A percentile compares a stretch with the other conserved stretches of the same genome.
Evolutionary conservation across 2,888 invertebrate species (phyloP).

Genomic region (Calliopum simillimum): DNA sequence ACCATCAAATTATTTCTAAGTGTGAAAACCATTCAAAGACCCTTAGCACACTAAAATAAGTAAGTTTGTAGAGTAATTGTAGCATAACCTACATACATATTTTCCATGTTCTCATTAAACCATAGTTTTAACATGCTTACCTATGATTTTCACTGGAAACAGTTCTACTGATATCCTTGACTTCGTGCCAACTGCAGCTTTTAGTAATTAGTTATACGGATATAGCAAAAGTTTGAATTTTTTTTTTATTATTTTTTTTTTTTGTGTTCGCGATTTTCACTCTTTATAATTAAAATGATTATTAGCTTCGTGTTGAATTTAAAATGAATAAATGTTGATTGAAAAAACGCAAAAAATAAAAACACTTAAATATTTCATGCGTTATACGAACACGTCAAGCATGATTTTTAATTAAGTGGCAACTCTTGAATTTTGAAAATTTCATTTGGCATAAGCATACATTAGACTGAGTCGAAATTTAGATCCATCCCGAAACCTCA

Average conservation of each 20-base stretch:
- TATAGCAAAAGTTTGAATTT: neutral
- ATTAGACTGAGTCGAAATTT: too few relatives aligned
- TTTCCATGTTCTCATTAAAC: too few relatives aligned
- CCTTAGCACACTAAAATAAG: too few relatives aligned
- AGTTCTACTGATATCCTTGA: neutral
- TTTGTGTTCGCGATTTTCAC: neutral
- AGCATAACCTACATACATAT: too few relatives aligned
- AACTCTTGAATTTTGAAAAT: conserved; percentile 3
- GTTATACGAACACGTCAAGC: neutral
- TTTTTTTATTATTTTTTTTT: conserved; percentile 6
- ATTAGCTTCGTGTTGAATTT: conserved; percentile 5
- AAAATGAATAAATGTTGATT: conserved; percentile 6
- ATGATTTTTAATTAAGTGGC: conserved; percentile 18
- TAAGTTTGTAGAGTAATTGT: too few relatives aligned
- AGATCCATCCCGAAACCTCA: too few relatives aligned
- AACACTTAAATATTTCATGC: conserved; percentile 4
- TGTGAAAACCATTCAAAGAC: too few relatives aligned
- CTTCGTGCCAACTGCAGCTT: too few relatives aligned
- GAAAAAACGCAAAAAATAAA: neutral
- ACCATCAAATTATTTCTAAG: too few relatives aligned
- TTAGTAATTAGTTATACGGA: neutral
- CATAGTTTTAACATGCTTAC: too few relatives aligned
- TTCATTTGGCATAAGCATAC: neutral
- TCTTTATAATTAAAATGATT: conserved; percentile 7
- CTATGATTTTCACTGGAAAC: too few relatives aligned